These are phyloP conservation scores for Gerris lacustris DNA, from an alignment of 2,888 invertebrate species.

Conservation along the genomic window DNA sequence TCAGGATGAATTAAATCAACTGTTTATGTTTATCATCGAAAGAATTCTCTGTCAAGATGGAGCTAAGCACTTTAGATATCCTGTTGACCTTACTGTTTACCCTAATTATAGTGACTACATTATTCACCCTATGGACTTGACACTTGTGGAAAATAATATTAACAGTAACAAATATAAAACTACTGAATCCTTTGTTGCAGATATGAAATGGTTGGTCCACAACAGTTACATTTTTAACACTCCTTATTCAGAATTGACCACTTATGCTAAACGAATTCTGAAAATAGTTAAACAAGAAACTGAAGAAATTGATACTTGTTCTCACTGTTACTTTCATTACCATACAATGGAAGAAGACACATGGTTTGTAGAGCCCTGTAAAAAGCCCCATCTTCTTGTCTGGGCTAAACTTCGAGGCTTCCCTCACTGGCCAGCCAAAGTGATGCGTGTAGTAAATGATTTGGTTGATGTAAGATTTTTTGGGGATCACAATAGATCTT, in stretches of 20 bases:
- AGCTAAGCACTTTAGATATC: slow-evolving; percentile 68
- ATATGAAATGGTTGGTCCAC: slow-evolving; percentile 87
- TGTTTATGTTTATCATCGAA: slow-evolving; percentile 65
- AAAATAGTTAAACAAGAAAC: slow-evolving; percentile 80
- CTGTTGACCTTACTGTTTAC: slow-evolving; percentile 57
- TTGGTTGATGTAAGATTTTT: slow-evolving; percentile 86
- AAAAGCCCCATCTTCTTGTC: slow-evolving; percentile 74
- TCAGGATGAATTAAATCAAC: slow-evolving; percentile 59
- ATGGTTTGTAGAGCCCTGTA: slow-evolving; percentile 89
- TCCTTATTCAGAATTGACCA: slow-evolving; percentile 65
- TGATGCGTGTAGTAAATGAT: slow-evolving; percentile 55
- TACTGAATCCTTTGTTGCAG: slow-evolving; percentile 77
- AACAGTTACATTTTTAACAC: slow-evolving; percentile 85
- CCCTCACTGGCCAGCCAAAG: slow-evolving; percentile 96
- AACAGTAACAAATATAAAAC: slow-evolving; percentile 63
- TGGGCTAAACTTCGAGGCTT: slow-evolving; percentile 97
- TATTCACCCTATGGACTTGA: slow-evolving; percentile 75
- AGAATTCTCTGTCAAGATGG: slow-evolving; percentile 68
- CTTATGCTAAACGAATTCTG: slow-evolving; percentile 61
- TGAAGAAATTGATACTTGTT: slow-evolving; percentile 83
- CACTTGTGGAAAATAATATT: slow-evolving; percentile 62
- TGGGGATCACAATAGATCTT: slow-evolving; percentile 72
- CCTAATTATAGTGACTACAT: slow-evolving; percentile 71
- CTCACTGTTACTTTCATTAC: slow-evolving; percentile 80
- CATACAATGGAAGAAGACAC: slow-evolving; percentile 58